A percentile compares a stretch with the other conserved stretches of the same genome.
Conservation (phyloP, 2,797 vertebrate species). For the Morus bassanus region DNA sequence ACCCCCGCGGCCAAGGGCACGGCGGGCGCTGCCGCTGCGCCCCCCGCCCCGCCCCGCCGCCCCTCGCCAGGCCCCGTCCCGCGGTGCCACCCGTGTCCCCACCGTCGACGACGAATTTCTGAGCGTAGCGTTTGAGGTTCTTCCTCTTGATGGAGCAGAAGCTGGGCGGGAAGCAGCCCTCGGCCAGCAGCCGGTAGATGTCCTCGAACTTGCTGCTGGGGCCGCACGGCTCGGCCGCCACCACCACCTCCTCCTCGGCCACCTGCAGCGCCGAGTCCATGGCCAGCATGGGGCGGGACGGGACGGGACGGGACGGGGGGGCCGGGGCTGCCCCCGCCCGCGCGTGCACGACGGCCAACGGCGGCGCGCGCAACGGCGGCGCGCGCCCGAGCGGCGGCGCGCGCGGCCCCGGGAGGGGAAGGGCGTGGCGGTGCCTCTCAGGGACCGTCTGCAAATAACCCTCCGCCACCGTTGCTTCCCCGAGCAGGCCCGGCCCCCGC, state of each 20-base stretch:
- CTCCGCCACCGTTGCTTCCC: rapidly evolving
- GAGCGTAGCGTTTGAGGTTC: conserved; percentile 87
- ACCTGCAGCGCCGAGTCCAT: conserved; percentile 84
- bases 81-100: background rate
- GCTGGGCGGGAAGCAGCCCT: conserved; percentile 84
- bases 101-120: conserved; percentile 87
- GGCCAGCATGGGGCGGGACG: conserved; percentile 62
- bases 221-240: conserved; percentile 83
- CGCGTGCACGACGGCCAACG: background rate
- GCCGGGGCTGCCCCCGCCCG: background rate
- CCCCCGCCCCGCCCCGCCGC: no score
- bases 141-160: conserved; percentile 86
- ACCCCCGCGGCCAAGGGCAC: background rate
- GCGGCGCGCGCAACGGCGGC: no score
- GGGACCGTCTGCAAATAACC: background rate
- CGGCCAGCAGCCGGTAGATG: conserved; percentile 85
- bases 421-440: background rate
- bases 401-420: background rate
- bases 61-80: background rate
- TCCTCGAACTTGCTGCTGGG: conserved; percentile 81
- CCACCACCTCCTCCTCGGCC: conserved; percentile 84
- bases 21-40: background rate
- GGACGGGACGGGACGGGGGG: no score
- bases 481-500: no score
- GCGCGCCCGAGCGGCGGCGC: background rate